Percentiles rank a stretch among this genome's conserved stretches.
These are phyloP conservation scores for Rapana venosa DNA, from an alignment of 2,888 invertebrate species.

Conservation along the genomic window DNA sequence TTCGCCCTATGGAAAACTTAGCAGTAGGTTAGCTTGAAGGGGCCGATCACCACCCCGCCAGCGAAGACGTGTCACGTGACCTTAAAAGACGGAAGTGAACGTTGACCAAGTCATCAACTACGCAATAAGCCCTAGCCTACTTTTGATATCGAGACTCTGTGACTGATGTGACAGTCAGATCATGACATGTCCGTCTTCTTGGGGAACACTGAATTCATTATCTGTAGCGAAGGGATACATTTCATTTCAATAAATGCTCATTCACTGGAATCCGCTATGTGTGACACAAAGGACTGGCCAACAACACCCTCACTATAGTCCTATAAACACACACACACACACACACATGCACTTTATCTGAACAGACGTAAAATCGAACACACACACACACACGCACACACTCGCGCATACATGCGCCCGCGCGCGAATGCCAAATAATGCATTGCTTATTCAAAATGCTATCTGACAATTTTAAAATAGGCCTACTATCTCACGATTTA, in stretches of 20 bases:
- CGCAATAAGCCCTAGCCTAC: slow-evolving; percentile 36
- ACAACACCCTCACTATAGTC: neutral
- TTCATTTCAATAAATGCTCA: neutral
- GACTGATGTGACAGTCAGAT: neutral
- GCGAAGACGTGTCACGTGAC: slow-evolving; percentile 70
- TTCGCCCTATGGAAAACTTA: slow-evolving; percentile 46
- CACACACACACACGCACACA: neutral
- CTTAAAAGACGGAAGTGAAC: slow-evolving; percentile 55
- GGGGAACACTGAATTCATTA: neutral
- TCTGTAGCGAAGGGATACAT: neutral
- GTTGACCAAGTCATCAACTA: slow-evolving; percentile 44
- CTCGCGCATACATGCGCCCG: neutral
- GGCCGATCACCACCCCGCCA: slow-evolving; percentile 70
- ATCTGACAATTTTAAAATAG: neutral
- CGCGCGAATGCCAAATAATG: neutral
- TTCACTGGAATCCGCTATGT: neutral
- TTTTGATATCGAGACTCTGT: neutral
- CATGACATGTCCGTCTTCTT: neutral
- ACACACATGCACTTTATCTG: neutral
- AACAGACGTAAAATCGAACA: too few species aligned
- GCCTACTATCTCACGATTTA: too few species aligned
- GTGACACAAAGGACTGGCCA: neutral
- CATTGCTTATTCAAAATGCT: too few species aligned
- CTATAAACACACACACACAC: neutral
- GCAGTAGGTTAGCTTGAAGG: slow-evolving; percentile 48